These are phyloP conservation scores for Clarias laeviceps DNA, from an alignment of 2,797 vertebrate species.

Conservation along the genomic window DNA sequence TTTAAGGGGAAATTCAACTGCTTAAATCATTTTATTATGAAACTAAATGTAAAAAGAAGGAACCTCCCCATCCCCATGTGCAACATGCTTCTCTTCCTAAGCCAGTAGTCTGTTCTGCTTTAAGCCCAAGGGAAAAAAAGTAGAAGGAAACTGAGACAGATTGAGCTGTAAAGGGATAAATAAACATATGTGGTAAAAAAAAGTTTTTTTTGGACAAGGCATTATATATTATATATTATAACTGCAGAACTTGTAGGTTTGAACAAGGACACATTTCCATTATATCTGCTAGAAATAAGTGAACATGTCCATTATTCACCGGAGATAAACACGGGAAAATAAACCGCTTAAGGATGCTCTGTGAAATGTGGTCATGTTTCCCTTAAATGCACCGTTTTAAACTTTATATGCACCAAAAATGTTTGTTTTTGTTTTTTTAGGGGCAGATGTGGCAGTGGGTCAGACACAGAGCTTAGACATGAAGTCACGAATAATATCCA, in stretches of 20 bases:
- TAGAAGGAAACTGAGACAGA: too few relatives aligned
- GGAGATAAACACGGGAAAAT: background rate
- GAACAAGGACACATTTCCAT: background rate
- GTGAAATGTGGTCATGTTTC: background rate
- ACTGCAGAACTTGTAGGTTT: background rate
- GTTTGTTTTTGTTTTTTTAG: constrained; percentile 42
- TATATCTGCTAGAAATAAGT: background rate
- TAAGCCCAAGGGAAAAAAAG: too few relatives aligned
- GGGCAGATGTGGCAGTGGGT: constrained; percentile 67
- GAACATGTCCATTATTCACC: background rate
- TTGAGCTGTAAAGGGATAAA: too few relatives aligned
- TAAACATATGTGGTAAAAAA: too few relatives aligned
- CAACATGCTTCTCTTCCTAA: too few relatives aligned
- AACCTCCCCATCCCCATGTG: too few relatives aligned
- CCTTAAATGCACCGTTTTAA: background rate
- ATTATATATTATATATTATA: too few relatives aligned
- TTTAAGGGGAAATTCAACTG: too few relatives aligned
- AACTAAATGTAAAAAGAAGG: too few relatives aligned
- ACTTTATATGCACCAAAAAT: background rate
- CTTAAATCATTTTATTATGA: too few relatives aligned
- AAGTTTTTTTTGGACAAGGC: too few relatives aligned
- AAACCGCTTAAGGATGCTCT: background rate
- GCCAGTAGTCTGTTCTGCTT: too few relatives aligned
- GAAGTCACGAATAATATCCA: constrained; percentile 80
- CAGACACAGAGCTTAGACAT: constrained; percentile 82